These are phyloP conservation scores for Cylas formicarius DNA, from an alignment of 1,140 invertebrate genomes.

Conservation along the genomic window DNA sequence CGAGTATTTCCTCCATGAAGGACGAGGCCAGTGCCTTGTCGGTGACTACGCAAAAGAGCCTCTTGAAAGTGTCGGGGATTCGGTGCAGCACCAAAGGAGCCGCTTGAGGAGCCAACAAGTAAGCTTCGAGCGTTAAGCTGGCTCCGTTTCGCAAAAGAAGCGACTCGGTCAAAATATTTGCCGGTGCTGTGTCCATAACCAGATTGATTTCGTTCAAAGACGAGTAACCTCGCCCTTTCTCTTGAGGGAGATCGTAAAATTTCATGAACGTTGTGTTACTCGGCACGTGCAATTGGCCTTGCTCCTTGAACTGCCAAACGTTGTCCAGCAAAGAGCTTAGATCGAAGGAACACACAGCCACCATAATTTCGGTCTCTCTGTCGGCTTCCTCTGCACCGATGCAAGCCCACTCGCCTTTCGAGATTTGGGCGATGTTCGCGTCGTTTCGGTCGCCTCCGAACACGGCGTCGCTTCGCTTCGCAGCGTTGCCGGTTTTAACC, in stretches of 20 bases:
- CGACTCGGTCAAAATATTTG: conserved; percentile 1
- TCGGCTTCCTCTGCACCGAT: conserved; percentile 1
- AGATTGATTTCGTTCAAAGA: conserved; percentile 13
- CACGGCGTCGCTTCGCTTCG: conserved; percentile 9
- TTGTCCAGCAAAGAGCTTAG: conserved; percentile 25
- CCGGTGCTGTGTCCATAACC: neutral
- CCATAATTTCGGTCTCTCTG: conserved; percentile 2
- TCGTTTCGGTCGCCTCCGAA: conserved; percentile 23
- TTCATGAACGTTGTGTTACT: neutral
- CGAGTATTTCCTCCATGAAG: conserved; percentile 2
- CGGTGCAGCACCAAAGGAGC: conserved; percentile 18
- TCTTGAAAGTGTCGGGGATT: conserved; percentile 19
- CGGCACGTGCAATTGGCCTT: conserved; percentile 14
- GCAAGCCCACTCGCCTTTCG: neutral
- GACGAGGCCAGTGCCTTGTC: conserved; percentile 5
- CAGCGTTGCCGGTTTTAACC: conserved; percentile 2
- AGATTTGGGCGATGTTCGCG: conserved; percentile 16
- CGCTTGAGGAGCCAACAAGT: conserved; percentile 21
- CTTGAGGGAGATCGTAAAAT: neutral
- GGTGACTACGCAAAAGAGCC: conserved; percentile 13
- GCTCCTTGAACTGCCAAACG: conserved; percentile 22
- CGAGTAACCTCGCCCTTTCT: neutral
- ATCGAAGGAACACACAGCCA: conserved; percentile 24
- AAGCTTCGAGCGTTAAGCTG: conserved; percentile 16
- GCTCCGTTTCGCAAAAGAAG: conserved; percentile 15